A percentile compares a stretch with the other conserved stretches of the same genome.
Evolutionary conservation across 2,797 vertebrate species (phyloP).

Genomic region (Numenius phaeopus): DNA sequence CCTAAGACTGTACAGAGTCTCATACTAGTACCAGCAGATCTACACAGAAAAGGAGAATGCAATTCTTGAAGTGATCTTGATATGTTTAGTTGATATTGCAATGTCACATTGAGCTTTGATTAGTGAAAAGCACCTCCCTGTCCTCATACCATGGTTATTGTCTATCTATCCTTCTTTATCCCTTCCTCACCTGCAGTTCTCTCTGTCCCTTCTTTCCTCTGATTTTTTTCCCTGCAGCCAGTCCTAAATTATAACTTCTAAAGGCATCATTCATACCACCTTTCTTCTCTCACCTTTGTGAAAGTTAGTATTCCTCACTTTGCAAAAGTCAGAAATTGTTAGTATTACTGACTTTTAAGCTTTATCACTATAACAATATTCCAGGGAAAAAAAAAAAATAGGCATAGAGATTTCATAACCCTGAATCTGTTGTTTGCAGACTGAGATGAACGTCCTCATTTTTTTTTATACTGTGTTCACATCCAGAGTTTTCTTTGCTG

Average conservation of each 20-base stretch:
- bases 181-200: background rate
- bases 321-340: background rate
- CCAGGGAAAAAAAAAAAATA: background rate
- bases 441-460: fast-evolving
- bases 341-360: background rate
- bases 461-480: background rate
- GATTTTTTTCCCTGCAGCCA: background rate
- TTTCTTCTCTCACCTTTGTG: background rate
- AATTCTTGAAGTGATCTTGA: background rate
- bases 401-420: fast-evolving
- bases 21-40: background rate
- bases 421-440: background rate
- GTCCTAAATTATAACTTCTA: background rate
- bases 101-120: background rate
- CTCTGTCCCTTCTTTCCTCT: background rate
- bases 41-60: background rate
- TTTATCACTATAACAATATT: background rate
- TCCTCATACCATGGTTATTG: background rate
- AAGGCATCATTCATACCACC: background rate
- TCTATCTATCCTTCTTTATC: background rate
- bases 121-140: background rate
- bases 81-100: background rate
- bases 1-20: background rate
- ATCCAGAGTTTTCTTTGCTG: background rate
- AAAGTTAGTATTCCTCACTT: background rate